Evolutionary conservation across 1,140 invertebrate species (phyloP).

Genomic region (Mylabris phalerata): DNA sequence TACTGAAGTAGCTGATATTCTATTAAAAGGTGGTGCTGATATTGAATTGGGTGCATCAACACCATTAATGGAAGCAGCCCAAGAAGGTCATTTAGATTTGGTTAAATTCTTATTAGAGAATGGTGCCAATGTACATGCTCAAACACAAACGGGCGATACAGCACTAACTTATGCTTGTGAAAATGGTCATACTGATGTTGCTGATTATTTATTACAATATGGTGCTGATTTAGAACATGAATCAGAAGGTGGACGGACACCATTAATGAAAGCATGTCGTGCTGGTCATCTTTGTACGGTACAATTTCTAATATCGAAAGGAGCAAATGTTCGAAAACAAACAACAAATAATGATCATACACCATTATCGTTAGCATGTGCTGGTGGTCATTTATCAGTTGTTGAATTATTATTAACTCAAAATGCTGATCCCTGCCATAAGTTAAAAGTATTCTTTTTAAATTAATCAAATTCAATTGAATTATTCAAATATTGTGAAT

Average conservation of each 20-base stretch:
- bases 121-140: constrained; percentile 85
- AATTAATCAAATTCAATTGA: background rate
- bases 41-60: constrained; percentile 94
- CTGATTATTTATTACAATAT: constrained; percentile 78
- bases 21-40: constrained; percentile 93
- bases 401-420: constrained; percentile 85
- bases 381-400: constrained; percentile 87
- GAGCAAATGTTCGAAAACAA: constrained; percentile 88
- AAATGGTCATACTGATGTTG: constrained; percentile 92
- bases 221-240: constrained; percentile 91
- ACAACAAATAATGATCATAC: constrained; percentile 98
- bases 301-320: constrained; percentile 89
- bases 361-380: constrained; percentile 93
- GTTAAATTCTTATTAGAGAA: constrained; percentile 81
- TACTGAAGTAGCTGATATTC: constrained; percentile 93
- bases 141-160: constrained; percentile 92
- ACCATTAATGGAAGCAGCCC: constrained; percentile 96
- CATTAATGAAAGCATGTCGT: constrained; percentile 97
- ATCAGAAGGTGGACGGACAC: constrained; percentile 90
- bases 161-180: constrained; percentile 97
- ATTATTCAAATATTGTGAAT: background rate
- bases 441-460: constrained; percentile 65
- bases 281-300: constrained; percentile 98
- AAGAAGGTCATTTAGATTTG: constrained; percentile 93
- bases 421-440: constrained; percentile 91